Evolutionary conservation across 2,888 invertebrate species (phyloP).

Genomic region (Dinocampus coccinellae): DNA sequence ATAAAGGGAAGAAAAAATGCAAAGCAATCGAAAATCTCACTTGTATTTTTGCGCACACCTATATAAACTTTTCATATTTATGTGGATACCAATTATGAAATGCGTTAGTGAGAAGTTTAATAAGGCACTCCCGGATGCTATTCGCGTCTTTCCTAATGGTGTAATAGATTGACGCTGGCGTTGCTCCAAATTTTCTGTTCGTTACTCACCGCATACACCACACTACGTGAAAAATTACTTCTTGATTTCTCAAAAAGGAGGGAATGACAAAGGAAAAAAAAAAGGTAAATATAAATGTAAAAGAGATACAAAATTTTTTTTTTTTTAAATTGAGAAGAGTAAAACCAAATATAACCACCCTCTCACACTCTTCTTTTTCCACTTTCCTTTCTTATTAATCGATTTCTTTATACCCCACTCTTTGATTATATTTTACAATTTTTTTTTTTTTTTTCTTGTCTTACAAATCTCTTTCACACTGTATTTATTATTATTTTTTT

Average conservation of each 20-base stretch:
- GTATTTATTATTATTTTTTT: no score
- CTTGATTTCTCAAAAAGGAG: background rate
- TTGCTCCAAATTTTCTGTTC: conserved; percentile 47
- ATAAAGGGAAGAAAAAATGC: background rate
- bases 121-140: conserved; percentile 46
- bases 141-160: conserved; percentile 46
- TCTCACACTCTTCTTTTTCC: background rate
- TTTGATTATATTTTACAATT: background rate
- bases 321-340: background rate
- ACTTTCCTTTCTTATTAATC: no score
- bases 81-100: conserved; percentile 54
- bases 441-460: background rate
- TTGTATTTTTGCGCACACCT: background rate
- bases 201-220: conserved; percentile 37
- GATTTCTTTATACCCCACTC: no score
- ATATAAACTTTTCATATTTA: conserved; percentile 37
- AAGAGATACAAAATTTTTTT: background rate
- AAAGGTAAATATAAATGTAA: background rate
- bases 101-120: conserved; percentile 45
- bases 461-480: background rate
- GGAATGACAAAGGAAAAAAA: background rate
- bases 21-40: conserved; percentile 13
- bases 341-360: background rate
- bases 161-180: conserved; percentile 53
- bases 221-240: conserved; percentile 23